Evolutionary conservation across 1,140 invertebrate genomes (phyloP).

Genomic region (Uloborus diversus): DNA sequence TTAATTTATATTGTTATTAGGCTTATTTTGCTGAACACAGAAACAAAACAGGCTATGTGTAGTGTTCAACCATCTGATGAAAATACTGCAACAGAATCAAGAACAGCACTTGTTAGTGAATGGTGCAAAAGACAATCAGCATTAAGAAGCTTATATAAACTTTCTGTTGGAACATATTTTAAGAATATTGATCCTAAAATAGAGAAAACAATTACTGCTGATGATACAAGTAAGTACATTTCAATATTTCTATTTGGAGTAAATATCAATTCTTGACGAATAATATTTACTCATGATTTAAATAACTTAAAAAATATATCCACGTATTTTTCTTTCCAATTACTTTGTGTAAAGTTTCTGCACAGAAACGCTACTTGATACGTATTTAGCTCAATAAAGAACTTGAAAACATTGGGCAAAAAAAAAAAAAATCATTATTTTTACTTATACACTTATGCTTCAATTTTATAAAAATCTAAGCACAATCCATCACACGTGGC

Average conservation of each 20-base stretch:
- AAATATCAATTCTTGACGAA: not conserved
- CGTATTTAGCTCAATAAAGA: not conserved
- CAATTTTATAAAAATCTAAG: too few species aligned
- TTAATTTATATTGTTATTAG: slow-evolving; percentile 5
- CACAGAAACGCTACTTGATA: not conserved
- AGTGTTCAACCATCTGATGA: not conserved
- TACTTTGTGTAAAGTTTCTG: not conserved
- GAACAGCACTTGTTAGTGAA: not conserved
- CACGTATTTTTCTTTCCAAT: too few species aligned
- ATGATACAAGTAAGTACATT: slow-evolving; percentile 18
- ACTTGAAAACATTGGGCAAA: too few species aligned
- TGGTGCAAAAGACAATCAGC: slow-evolving; percentile 8
- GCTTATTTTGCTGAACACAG: slow-evolving; percentile 37
- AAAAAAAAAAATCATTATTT: too few species aligned
- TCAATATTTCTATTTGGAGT: not conserved
- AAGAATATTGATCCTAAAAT: not conserved
- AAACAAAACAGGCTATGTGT: slow-evolving; percentile 19
- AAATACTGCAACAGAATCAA: not conserved
- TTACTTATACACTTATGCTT: too few species aligned
- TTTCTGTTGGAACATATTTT: slow-evolving; percentile 50
- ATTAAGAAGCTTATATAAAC: slow-evolving; percentile 43
- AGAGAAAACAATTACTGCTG: slow-evolving; percentile 16
- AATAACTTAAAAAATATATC: not conserved
- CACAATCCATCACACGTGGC: too few species aligned
- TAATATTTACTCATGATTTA: not conserved